Evolutionary conservation across 2,888 invertebrate species (phyloP), one percentile per base, ranked within the genome.

Genomic region (Vesta saturnalis): DNA sequence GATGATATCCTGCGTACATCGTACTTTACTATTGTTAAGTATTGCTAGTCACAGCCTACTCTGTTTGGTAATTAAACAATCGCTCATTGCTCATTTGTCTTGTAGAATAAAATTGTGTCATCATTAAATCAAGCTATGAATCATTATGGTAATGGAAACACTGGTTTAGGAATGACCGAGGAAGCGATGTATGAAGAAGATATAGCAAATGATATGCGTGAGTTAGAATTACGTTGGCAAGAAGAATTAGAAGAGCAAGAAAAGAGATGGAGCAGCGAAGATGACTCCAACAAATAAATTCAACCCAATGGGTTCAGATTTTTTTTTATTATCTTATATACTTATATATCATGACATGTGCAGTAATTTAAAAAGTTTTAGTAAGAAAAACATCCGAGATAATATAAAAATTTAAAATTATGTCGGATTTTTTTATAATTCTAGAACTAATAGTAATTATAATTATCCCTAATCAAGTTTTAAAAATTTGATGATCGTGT

Each of bases 131-230:
- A 81, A 69, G 77, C 78, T 4, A 78, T 78, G 75, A 77, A 75
- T 8, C 78, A 76, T 57, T 78, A 80, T 62, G 78, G 77, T 2
- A 80, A 78, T 43, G 70, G 71, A 12, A 71, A 64, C 49, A 52
- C 72, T 14, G 71, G 71, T 30, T 47, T 72, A 23, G 77, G 76
- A 0, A 73, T 79, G 23, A 72, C 78, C 0, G 83, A 89, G 80
- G 88, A 89, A 77, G 89, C 88, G 67, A 87, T 86, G 69, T 89
- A 89, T 74, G 90, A 90, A 77, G 87, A 86, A 70, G 89, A 88
- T 67, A 90, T 91, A 70, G 91, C 89, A 46, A 89, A 90, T 74
- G 90, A 90, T 76, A 90, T 91, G 87, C 85, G 88, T 14, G 88
- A 89, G 77, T 80, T 90, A 64, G 90, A 90, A 78, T 83, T 89